Base-by-base conservation (phyloP, 1,140 invertebrate species). In the Goniozus legneri region DNA sequence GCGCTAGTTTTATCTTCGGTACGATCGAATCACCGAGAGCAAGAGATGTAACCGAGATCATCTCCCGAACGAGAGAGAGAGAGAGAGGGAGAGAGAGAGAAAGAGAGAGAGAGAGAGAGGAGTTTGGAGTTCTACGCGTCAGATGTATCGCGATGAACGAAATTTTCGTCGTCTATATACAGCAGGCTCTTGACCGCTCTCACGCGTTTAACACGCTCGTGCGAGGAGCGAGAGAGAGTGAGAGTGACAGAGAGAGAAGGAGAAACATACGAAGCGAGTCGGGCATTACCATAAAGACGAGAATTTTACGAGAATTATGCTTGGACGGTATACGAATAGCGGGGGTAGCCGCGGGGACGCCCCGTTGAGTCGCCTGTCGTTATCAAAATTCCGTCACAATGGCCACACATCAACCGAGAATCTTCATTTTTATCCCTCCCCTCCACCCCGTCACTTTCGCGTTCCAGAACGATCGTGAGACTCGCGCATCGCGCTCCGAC, bases 381-480 rank as follows among this genome's bases (percentile, higher is more conserved):
- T 67, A 67, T 67, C 62, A 67, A 63, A 67, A 66, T 65, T 67
- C 62, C 62, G 58, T 64, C 62, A 62, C 60, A 60, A 59, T 61
- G 55, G 54, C 48, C 56, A 56, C 53, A 60, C 51, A 60, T 60
- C 54, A 60, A 60, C 57, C 47, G 18, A 13, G 15, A n/a, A n/a
- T n/a, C n/a, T n/a, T n/a, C n/a, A n/a, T n/a, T n/a, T n/a, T n/a
- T n/a, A n/a, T 18, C 37, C 10, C 16, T 13, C 7, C 24, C 13
- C 6, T 14, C 20, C 40, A 42, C 15, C 4, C 24, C 4, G 4
- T 4, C 24, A 27, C 24, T 6, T 13, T 14, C 3, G 6, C 8
- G n/a, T 33, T 13, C 32, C 7, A 33, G 24, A 6, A 27, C 4
- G 24, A 27, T 4, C 24, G 24, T 10, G 24, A 4, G 10, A 27